Percentiles rank a stretch among this genome's conserved stretches.
These are phyloP conservation scores for Xiphophorus maculatus DNA, from an alignment of 2,113 vertebrate species.

Conservation along the genomic window DNA sequence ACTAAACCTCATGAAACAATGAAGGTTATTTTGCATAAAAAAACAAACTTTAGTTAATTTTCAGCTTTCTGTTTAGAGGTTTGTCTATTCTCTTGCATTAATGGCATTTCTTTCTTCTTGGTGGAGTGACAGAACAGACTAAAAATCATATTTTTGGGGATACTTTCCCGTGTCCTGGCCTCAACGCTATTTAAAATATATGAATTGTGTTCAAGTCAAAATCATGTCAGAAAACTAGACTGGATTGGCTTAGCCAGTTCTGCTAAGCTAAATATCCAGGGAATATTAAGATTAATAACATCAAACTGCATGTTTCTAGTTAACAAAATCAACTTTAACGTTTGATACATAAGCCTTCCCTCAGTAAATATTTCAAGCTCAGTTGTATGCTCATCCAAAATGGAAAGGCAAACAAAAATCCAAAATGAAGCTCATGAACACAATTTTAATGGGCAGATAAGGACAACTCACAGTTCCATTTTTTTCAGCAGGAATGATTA, in stretches of 20 bases:
- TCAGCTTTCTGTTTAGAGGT: too few species aligned
- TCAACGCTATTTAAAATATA: neutral
- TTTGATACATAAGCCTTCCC: neutral
- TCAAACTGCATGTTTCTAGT: neutral
- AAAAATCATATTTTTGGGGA: too few species aligned
- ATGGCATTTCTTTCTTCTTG: neutral
- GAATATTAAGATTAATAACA: neutral
- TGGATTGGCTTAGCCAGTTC: neutral
- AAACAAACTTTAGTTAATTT: too few species aligned
- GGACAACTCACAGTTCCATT: neutral
- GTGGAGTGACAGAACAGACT: too few species aligned
- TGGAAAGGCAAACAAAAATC: neutral
- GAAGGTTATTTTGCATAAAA: too few species aligned
- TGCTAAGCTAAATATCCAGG: neutral
- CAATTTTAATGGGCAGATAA: too few species aligned
- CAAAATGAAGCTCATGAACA: neutral
- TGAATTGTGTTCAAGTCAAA: too few species aligned
- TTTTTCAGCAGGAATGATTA: neutral
- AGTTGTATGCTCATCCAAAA: neutral
- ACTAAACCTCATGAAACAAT: neutral
- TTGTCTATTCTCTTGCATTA: neutral
- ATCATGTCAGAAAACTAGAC: neutral
- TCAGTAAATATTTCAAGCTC: neutral
- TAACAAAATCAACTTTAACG: neutral
- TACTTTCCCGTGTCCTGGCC: too few species aligned